Conservation (phyloP, 2,888 invertebrate genomes). For the Erebia aethiops region DNA sequence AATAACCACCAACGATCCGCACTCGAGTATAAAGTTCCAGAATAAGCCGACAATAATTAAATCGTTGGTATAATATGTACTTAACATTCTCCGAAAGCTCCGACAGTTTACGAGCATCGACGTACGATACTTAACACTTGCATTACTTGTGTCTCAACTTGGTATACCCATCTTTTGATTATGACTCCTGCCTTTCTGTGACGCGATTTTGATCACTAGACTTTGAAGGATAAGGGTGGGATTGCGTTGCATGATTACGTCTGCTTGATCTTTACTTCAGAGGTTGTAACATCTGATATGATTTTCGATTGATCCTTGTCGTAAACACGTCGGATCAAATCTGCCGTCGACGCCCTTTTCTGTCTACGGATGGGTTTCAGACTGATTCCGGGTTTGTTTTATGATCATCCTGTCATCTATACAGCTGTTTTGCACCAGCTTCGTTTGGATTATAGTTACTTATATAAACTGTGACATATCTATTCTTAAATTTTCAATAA, state of each 20-base stretch:
- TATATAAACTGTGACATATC: neutral
- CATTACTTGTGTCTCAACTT: constrained; percentile 6
- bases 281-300: neutral
- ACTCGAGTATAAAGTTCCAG: constrained; percentile 9
- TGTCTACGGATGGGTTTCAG: neutral
- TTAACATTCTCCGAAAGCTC: constrained; percentile 22
- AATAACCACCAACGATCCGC: neutral
- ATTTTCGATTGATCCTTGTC: constrained; percentile 6
- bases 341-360: neutral
- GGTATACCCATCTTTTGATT: neutral
- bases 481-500: neutral
- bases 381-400: constrained; percentile 13
- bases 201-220: neutral
- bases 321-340: constrained; percentile 8
- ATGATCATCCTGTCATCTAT: neutral
- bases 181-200: neutral
- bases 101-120: constrained; percentile 26
- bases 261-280: neutral
- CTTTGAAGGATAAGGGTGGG: neutral
- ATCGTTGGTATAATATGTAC: constrained; percentile 18
- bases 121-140: constrained; percentile 18
- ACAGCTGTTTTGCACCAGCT: neutral
- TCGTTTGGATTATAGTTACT: neutral
- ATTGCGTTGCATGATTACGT: neutral
- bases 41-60: constrained; percentile 27